Conservation (phyloP, 2,113 vertebrate genomes). For the Thymallus thymallus region DNA sequence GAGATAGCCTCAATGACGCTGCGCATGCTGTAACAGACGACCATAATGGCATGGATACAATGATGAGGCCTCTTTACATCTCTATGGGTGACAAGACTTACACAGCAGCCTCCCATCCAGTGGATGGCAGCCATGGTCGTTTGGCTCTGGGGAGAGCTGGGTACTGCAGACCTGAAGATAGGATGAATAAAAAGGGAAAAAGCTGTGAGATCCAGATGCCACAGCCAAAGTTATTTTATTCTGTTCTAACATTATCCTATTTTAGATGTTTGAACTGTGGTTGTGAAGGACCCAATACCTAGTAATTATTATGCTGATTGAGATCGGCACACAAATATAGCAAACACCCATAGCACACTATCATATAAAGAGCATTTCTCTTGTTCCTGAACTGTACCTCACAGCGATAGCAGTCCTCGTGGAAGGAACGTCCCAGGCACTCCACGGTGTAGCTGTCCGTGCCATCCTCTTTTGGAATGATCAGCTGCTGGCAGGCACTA, state of each 20-base stretch:
- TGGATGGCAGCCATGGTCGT: constrained; percentile 85
- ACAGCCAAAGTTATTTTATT: too few species aligned
- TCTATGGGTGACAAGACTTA: constrained; percentile 71
- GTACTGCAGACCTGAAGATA: constrained; percentile 75
- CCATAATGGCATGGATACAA: too few species aligned
- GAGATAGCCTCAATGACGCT: too few species aligned
- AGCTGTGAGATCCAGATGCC: background rate
- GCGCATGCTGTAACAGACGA: too few species aligned
- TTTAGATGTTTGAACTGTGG: background rate
- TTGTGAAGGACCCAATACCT: background rate
- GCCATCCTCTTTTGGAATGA: constrained; percentile 78
- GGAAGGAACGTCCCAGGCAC: constrained; percentile 85
- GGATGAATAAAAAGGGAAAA: background rate
- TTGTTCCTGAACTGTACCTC: constrained; percentile 70
- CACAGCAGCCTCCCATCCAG: constrained; percentile 83
- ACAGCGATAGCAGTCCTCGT: constrained; percentile 89
- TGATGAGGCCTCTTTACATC: too few species aligned
- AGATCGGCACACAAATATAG: background rate
- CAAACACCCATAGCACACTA: background rate
- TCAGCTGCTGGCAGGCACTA: constrained; percentile 78
- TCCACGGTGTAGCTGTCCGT: constrained; percentile 87
- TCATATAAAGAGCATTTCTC: background rate
- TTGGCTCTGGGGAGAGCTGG: constrained; percentile 83
- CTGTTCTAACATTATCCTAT: too few species aligned
- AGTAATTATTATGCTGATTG: background rate